These are phyloP conservation scores for Pitta sordida DNA, from an alignment of 2,113 vertebrate genomes.

Conservation along the genomic window DNA sequence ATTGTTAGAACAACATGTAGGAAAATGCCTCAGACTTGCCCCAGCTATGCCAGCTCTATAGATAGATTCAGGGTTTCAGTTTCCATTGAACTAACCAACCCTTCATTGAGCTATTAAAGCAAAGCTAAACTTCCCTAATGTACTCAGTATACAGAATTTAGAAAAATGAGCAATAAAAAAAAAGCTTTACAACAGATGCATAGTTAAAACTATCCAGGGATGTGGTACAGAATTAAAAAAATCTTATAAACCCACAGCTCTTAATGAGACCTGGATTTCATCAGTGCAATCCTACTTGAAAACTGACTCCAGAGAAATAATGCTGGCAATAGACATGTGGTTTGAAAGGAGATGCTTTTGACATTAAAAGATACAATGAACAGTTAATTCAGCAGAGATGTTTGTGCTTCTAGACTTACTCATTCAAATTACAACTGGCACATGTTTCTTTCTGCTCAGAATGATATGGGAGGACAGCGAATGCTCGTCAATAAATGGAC, in stretches of 20 bases:
- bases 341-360: slow-evolving; percentile 7
- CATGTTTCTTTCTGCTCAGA: slow-evolving; percentile 73
- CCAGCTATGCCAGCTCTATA: not conserved
- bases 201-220: not conserved
- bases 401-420: slow-evolving; percentile 39
- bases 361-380: not conserved
- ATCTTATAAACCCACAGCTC: not conserved
- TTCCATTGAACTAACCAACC: not conserved
- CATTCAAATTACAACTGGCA: not conserved
- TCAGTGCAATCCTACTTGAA: slow-evolving; percentile 5
- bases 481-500: slow-evolving; percentile 96
- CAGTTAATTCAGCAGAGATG: not conserved
- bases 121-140: not conserved
- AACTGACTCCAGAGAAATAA: not conserved
- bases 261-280: slow-evolving; percentile 3
- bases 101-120: not conserved
- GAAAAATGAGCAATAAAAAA: not conserved
- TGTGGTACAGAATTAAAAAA: not conserved
- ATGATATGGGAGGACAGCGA: slow-evolving; percentile 91
- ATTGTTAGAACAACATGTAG: not conserved
- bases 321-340: not conserved
- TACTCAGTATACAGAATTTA: not conserved
- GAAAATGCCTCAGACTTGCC: not conserved
- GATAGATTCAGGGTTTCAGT: not conserved
- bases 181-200: not conserved